Evolutionary conservation across 2,113 vertebrate genomes (phyloP), one percentile per base, ranked within the genome.

Genomic region (Papio anubis): DNA sequence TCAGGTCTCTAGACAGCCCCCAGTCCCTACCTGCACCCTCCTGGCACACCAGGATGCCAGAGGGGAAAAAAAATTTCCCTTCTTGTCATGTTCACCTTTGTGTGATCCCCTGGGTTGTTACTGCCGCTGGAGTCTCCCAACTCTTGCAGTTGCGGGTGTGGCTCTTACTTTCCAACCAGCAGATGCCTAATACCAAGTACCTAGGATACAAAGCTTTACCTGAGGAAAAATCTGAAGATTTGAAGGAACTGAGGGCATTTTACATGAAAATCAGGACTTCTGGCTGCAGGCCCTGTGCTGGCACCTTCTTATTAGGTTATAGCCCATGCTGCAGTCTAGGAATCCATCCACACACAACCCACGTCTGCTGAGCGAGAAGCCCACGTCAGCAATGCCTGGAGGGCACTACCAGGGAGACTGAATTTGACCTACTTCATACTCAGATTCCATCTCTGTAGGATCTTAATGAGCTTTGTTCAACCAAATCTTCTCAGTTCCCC

Each of bases 381-480:
- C 11, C 50, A 4, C 0, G 30, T 55, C 79, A 90, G 68, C 75
- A 61, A 13, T n/a, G 93, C 87, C 96, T 94, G 50, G 81, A 93
- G 90, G 87, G 70, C 45, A 52, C 66, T 66, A 55, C 45, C 27
- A 61, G 79, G 84, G 85, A 92, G 52, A 55, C 0, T 38, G 45
- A 57, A 85, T 93, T 27, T 82, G 84, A 98, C 92, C 95, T 96
- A 84, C 52, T 97, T 98, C 45, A 82, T 87, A 55, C 35, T n/a
- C 2, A 9, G 59, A 13, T 52, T 94, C 50, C 83, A 73, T 96
- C 76, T 93, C 90, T 5, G 9, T 35, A 90, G 78, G 85, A 88
- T 88, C 80, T 96, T 93, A 97, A 97, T 94, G 96, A 96, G 64
- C 88, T 97, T 95, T 52, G 27, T 83, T 88, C 90, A 91, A 91